Base-by-base conservation (phyloP, 2,888 invertebrate genomes). In the Dolomedes plantarius region DNA sequence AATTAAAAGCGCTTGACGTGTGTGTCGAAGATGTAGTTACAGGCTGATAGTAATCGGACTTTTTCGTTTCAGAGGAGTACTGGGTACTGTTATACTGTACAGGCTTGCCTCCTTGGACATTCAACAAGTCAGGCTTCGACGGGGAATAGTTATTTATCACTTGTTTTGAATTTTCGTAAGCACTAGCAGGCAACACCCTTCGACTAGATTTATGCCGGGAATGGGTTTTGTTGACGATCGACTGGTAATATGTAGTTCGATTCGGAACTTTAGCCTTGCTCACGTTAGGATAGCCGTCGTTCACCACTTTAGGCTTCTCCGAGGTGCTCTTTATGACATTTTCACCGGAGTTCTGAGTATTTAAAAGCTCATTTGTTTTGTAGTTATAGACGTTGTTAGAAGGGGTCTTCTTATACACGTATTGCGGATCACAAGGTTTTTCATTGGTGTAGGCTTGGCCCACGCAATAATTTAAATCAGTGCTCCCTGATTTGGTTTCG, bases 391-490 rank as follows among this genome's bases (percentile, higher is more conserved):
- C 73, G 36, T 50, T 80, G 46, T 39, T 76, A 50, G 23, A 72
- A 50, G 67, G n/a, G 0, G 46, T 23, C 56, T 83, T 83, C 39
- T 83, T 77, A 41, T 69, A 83, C 32, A 77, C 39, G 31, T 56
- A 46, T 46, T 74, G 75, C 13, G 83, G 83, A 83, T 83, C 83
- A 77, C 77, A 83, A 64, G 72, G 41, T 83, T 83, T 83, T n/a
- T 83, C 83, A 56, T 82, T 80, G n/a, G 79, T 32, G 23, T 64
- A 80, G 13, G 73, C 65, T n/a, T 79, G 79, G 19, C 39, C 19
- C 3, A 69, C 71, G 41, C 73, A 72, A 41, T 76, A 76, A 36
- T 46, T 77, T 39, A 83, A 72, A 39, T 83, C 72, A 23, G 50
- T 32, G 16, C 39, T 36, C 28, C 39, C 62, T 1, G 39, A 29